phyloP scores from a whole-genome alignment of 2,888 invertebrate genomes.

The Drosophila helvetica region DNA sequence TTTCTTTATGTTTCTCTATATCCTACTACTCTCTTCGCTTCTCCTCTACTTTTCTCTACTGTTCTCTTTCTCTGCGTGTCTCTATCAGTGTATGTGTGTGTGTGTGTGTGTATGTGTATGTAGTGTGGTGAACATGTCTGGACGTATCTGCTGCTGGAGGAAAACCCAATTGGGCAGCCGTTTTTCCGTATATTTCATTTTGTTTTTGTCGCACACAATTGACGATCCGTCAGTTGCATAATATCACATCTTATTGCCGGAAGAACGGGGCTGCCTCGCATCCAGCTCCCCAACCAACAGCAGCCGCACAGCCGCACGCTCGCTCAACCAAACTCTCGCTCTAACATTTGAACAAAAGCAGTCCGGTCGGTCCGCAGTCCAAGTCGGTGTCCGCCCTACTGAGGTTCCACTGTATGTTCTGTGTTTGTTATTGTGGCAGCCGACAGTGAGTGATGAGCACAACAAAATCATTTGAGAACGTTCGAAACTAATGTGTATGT shows the following conservation, averaged over 20 bases:
- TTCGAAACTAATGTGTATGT: constrained; percentile 34
- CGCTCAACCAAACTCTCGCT: constrained; percentile 1
- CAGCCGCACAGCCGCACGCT: constrained; percentile 1
- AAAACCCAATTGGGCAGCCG: constrained; percentile 14
- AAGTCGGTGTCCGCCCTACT: constrained; percentile 40
- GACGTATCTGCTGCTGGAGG: constrained; percentile 5
- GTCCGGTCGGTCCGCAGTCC: constrained; percentile 42
- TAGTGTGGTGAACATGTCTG: constrained; percentile 14
- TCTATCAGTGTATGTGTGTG: constrained; percentile 7
- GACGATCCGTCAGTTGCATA: constrained; percentile 50
- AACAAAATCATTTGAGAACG: constrained; percentile 50
- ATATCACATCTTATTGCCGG: constrained; percentile 49
- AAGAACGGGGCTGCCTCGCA: constrained; percentile 11
- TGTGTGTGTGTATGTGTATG: not conserved
- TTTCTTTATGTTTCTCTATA: constrained; percentile 46
- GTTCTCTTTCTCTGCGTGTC: not conserved
- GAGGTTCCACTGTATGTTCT: constrained; percentile 48
- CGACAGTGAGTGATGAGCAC: constrained; percentile 40
- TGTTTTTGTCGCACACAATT: constrained; percentile 44
- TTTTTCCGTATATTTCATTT: constrained; percentile 29
- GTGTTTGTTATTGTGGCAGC: constrained; percentile 21
- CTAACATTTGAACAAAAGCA: constrained; percentile 46
- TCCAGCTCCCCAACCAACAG: constrained; percentile 3
- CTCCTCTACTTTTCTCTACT: constrained; percentile 13
- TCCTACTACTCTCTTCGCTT: constrained; percentile 24